phyloP scores from a whole-genome alignment of 2,113 vertebrate species.

The Hemiprocne comata region DNA sequence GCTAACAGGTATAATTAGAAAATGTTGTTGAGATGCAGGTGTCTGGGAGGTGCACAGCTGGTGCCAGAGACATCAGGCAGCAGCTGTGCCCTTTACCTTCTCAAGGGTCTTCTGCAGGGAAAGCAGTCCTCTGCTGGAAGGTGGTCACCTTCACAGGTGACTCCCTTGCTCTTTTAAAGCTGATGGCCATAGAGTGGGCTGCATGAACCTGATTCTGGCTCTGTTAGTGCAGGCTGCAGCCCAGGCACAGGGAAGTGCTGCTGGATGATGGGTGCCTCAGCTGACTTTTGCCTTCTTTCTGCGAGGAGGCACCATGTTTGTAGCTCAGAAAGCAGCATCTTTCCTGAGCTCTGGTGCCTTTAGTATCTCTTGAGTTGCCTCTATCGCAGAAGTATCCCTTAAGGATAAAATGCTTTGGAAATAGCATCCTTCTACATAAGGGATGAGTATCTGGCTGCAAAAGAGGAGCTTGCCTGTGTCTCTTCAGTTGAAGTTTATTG shows the following conservation, averaged over 20 bases:
- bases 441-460: neutral
- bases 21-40: neutral
- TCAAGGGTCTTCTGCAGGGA: neutral
- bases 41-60: neutral
- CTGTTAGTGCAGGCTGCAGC: too few species aligned
- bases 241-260: neutral
- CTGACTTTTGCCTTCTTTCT: too few species aligned
- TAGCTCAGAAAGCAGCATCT: neutral
- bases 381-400: neutral
- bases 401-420: neutral
- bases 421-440: neutral
- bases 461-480: neutral
- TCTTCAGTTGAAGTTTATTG: neutral
- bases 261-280: neutral
- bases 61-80: neutral
- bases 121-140: neutral
- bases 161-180: neutral
- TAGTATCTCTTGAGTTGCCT: neutral
- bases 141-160: neutral
- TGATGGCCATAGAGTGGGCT: neutral
- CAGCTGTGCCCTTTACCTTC: neutral
- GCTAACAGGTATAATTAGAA: neutral
- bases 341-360: neutral
- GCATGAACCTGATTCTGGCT: neutral
- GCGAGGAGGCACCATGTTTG: accelerated